These are phyloP conservation scores for Empis livida DNA, from an alignment of 2,888 invertebrate genomes.

Conservation along the genomic window DNA sequence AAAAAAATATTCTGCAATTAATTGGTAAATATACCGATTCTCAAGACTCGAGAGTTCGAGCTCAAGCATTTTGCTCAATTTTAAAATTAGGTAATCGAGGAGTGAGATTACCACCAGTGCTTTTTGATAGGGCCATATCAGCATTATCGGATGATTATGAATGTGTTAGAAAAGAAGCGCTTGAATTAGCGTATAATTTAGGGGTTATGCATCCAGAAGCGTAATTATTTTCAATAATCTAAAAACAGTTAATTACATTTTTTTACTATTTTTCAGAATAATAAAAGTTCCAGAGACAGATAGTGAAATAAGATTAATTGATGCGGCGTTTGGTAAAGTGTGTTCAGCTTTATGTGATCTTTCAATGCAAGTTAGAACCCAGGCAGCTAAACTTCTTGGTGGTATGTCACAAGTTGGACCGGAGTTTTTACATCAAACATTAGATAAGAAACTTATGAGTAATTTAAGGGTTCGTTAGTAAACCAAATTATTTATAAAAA, in stretches of 20 bases:
- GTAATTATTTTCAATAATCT: slow-evolving; percentile 35
- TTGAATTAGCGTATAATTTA: slow-evolving; percentile 74
- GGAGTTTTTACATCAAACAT: slow-evolving; percentile 83
- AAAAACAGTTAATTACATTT: not conserved
- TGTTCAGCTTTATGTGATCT: slow-evolving; percentile 89
- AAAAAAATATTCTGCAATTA: slow-evolving; percentile 49
- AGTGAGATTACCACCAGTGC: slow-evolving; percentile 55
- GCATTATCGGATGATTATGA: slow-evolving; percentile 88
- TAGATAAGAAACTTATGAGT: slow-evolving; percentile 96
- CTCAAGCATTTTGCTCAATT: slow-evolving; percentile 77
- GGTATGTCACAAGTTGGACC: slow-evolving; percentile 76
- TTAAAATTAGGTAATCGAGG: slow-evolving; percentile 73
- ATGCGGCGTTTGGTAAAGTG: slow-evolving; percentile 92
- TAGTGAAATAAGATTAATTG: slow-evolving; percentile 77
- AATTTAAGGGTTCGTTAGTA: slow-evolving; percentile 63
- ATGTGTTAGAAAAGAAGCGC: slow-evolving; percentile 74
- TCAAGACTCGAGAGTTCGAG: slow-evolving; percentile 81
- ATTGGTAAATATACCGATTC: slow-evolving; percentile 77
- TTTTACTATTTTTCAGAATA: slow-evolving; percentile 38
- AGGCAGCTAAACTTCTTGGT: slow-evolving; percentile 76
- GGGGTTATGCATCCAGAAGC: slow-evolving; percentile 80
- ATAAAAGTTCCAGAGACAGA: slow-evolving; percentile 59
- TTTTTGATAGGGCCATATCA: slow-evolving; percentile 50
- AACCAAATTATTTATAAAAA: not conserved
- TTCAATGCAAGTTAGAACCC: slow-evolving; percentile 73